Percentiles rank a stretch among this genome's conserved stretches.
Conservation (phyloP, 2,888 invertebrate species). For the Rhagophthalmus giganteus region DNA sequence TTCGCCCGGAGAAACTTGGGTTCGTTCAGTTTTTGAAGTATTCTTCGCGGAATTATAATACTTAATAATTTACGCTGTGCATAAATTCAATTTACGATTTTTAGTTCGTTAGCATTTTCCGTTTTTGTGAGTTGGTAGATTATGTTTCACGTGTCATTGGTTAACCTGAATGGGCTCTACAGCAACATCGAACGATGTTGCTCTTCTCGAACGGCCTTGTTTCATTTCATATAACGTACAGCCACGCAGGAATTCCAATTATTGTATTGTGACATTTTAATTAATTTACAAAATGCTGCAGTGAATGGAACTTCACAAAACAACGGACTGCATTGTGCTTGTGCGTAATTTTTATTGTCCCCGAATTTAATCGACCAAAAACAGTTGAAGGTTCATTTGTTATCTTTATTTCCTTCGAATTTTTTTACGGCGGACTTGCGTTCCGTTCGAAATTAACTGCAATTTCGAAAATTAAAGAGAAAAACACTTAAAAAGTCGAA, state of each 20-base stretch:
- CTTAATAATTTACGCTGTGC: slow-evolving; percentile 21
- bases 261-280: slow-evolving; percentile 42
- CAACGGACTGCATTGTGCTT: not conserved
- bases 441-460: too few relatives aligned
- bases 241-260: slow-evolving; percentile 42
- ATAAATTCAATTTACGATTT: slow-evolving; percentile 19
- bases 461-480: too few relatives aligned
- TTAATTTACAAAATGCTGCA: slow-evolving; percentile 39
- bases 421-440: too few relatives aligned
- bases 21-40: slow-evolving; percentile 1
- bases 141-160: slow-evolving; percentile 41
- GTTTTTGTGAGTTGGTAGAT: slow-evolving; percentile 32
- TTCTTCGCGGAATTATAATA: not conserved
- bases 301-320: slow-evolving; percentile 3
- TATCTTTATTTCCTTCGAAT: too few relatives aligned
- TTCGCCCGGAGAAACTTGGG: slow-evolving; percentile 1
- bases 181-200: slow-evolving; percentile 14
- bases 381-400: too few relatives aligned
- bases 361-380: not conserved
- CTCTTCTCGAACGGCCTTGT: slow-evolving; percentile 30
- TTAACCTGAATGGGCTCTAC: slow-evolving; percentile 31
- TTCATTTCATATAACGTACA: slow-evolving; percentile 31
- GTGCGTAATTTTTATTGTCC: not conserved
- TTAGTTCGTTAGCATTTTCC: slow-evolving; percentile 29
- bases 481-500: slow-evolving; percentile 3